Evolutionary conservation across 2,888 invertebrate species (phyloP).

Genomic region (Polietes domitor): DNA sequence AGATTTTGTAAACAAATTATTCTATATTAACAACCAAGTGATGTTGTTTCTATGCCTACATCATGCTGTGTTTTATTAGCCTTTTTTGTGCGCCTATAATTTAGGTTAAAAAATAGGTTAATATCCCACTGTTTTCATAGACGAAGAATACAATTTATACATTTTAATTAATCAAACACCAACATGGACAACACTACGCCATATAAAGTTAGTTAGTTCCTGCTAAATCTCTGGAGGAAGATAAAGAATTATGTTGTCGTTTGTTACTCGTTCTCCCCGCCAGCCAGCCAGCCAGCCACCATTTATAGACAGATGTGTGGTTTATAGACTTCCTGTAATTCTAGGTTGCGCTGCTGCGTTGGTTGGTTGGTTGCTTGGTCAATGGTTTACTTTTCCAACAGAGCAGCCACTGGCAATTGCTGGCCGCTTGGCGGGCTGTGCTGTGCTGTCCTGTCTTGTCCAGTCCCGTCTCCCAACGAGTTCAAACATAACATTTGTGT

Average conservation of each 20-base stretch:
- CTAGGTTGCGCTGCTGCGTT: constrained; percentile 13
- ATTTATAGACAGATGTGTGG: constrained; percentile 4
- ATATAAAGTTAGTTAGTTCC: not conserved
- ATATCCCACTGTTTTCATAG: not conserved
- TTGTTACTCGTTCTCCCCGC: not conserved
- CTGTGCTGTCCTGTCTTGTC: constrained; percentile 1
- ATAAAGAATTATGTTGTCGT: constrained; percentile 13
- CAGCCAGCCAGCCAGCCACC: not conserved
- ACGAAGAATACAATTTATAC: not conserved
- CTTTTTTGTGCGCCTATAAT: not conserved
- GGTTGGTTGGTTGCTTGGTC: constrained; percentile 10
- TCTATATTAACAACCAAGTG: no score
- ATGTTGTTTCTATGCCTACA: no score
- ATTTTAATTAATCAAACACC: constrained; percentile 33
- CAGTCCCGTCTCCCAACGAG: constrained; percentile 3
- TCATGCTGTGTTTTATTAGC: no score
- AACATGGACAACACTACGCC: not conserved
- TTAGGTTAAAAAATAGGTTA: constrained; percentile 26
- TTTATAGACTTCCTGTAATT: constrained; percentile 28
- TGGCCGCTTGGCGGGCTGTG: not conserved
- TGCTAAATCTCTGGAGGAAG: constrained; percentile 4
- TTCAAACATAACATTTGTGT: constrained; percentile 29
- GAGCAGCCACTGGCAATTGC: constrained; percentile 20
- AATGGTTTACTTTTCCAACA: constrained; percentile 33
- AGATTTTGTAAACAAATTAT: no score